Conservation (phyloP, 2,797 vertebrate species). For the Garrulus glandarius region DNA sequence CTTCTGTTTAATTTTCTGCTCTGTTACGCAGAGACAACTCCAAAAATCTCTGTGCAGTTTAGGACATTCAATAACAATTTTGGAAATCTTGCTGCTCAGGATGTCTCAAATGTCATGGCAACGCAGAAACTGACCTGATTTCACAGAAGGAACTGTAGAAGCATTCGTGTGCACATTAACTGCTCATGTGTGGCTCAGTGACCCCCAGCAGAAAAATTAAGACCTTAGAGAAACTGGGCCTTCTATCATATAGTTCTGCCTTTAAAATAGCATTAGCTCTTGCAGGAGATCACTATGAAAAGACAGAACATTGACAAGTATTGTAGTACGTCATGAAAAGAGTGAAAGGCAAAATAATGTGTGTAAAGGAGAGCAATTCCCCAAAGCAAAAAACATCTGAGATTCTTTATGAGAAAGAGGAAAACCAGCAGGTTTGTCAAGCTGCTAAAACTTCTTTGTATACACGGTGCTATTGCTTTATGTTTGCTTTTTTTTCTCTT, state of each 20-base stretch:
- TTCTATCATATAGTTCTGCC: neutral
- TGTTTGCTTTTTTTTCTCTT: neutral
- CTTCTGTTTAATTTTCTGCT: neutral
- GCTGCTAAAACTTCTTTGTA: neutral
- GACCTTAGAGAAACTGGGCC: neutral
- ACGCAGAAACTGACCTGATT: neutral
- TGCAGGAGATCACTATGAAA: neutral
- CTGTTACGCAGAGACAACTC: neutral
- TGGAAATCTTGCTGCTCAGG: neutral
- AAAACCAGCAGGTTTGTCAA: neutral
- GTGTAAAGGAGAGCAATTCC: neutral
- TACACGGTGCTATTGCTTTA: neutral
- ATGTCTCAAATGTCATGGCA: neutral
- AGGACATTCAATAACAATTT: neutral
- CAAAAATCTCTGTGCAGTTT: neutral
- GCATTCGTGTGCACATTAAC: neutral
- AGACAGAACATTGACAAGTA: neutral
- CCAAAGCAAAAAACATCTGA: neutral
- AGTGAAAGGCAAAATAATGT: neutral
- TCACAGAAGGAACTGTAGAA: neutral
- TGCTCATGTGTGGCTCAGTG: neutral
- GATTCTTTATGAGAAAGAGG: neutral
- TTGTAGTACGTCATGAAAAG: neutral
- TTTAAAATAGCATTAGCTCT: neutral
- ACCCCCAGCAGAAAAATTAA: neutral